phyloP scores from a whole-genome alignment of 2,888 invertebrate genomes.

The Junonia oenone region DNA sequence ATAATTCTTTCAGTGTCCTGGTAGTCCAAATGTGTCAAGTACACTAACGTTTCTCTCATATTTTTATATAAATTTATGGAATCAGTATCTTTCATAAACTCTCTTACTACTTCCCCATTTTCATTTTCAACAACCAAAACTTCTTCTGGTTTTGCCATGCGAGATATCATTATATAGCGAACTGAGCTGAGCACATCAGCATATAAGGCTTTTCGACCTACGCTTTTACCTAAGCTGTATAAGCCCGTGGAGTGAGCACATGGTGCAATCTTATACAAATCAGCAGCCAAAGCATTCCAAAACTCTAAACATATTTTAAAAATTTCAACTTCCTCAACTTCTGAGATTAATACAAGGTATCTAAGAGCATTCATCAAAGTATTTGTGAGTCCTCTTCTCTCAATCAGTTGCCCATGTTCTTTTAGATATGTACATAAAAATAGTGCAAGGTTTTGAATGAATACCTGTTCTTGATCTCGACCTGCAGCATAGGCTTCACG shows the following conservation, averaged over 20 bases:
- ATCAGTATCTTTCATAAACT: slow-evolving; percentile 99
- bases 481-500: slow-evolving; percentile 96
- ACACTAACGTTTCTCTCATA: slow-evolving; percentile 98
- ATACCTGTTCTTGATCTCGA: slow-evolving; percentile 97
- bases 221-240: slow-evolving; percentile 61
- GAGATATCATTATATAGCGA: slow-evolving; percentile 97
- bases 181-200: slow-evolving; percentile 91
- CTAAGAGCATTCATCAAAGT: slow-evolving; percentile 90
- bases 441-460: slow-evolving; percentile 98
- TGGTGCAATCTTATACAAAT: slow-evolving; percentile 93
- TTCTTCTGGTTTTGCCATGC: slow-evolving; percentile 99
- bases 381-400: slow-evolving; percentile 88
- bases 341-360: slow-evolving; percentile 94
- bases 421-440: slow-evolving; percentile 98
- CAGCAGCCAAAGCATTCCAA: slow-evolving; percentile 96
- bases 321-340: slow-evolving; percentile 99
- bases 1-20: slow-evolving; percentile 98
- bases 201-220: slow-evolving; percentile 85
- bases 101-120: slow-evolving; percentile 98
- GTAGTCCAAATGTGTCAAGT: slow-evolving; percentile 98
- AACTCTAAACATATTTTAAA: slow-evolving; percentile 99
- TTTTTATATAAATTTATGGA: slow-evolving; percentile 99
- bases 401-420: slow-evolving; percentile 94
- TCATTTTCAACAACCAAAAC: slow-evolving; percentile 99
- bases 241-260: slow-evolving; percentile 76